A percentile compares a stretch with the other conserved stretches of the same genome.
phyloP scores from a whole-genome alignment of 2,888 invertebrate species.

The Lochmaea crataegi region DNA sequence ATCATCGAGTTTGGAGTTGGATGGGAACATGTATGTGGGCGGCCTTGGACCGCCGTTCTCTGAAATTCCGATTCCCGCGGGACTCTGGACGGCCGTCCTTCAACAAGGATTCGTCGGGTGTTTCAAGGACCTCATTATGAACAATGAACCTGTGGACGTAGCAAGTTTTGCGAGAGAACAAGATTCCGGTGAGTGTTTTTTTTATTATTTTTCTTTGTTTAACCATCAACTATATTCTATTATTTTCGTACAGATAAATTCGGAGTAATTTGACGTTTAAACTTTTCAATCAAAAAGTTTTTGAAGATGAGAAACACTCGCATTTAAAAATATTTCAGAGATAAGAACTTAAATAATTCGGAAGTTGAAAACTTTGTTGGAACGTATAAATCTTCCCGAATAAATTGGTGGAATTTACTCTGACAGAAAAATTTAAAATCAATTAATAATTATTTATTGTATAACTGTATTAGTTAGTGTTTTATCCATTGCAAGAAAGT shows the following conservation, averaged over 20 bases:
- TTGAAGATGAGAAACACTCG: neutral
- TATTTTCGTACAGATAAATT: neutral
- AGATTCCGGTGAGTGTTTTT: slow-evolving; percentile 77
- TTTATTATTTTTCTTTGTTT: slow-evolving; percentile 2
- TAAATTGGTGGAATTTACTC: no score
- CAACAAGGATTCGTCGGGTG: slow-evolving; percentile 95
- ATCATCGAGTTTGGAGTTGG: slow-evolving; percentile 87
- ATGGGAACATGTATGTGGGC: slow-evolving; percentile 89
- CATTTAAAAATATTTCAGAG: neutral
- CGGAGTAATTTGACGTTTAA: neutral
- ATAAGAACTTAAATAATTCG: neutral
- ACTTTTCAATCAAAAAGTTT: slow-evolving; percentile 4
- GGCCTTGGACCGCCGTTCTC: slow-evolving; percentile 86
- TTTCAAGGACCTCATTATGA: slow-evolving; percentile 87
- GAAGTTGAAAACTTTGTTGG: neutral
- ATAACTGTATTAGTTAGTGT: no score
- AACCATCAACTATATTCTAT: no score
- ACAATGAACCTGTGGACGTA: slow-evolving; percentile 89
- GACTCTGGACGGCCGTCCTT: slow-evolving; percentile 90
- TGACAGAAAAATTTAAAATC: no score
- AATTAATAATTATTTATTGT: no score
- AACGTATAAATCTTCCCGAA: neutral
- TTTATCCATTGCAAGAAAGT: no score
- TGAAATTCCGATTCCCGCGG: slow-evolving; percentile 81
- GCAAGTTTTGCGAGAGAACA: slow-evolving; percentile 90